A percentile compares a stretch with the other conserved stretches of the same genome.
Evolutionary conservation across 2,113 vertebrate species (phyloP).

Genomic region (Calyptomena viridis): DNA sequence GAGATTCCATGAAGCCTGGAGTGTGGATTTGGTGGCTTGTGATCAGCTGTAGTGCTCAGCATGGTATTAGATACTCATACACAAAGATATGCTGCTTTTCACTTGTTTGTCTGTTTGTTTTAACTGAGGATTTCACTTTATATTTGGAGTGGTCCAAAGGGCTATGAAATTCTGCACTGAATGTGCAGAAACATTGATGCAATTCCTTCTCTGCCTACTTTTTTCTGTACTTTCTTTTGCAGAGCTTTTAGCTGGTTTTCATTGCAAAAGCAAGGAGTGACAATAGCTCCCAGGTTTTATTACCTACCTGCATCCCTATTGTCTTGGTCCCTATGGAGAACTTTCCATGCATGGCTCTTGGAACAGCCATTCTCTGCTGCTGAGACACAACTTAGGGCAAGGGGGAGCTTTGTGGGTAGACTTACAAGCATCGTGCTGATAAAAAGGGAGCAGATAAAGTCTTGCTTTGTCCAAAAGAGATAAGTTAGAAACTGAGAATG

Average conservation of each 20-base stretch:
- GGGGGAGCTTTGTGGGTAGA: neutral
- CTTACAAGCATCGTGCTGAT: conserved; percentile 21
- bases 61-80: neutral
- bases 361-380: conserved; percentile 6
- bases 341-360: neutral
- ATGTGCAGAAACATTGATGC: neutral
- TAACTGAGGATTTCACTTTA: neutral
- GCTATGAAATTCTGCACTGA: neutral
- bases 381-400: neutral
- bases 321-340: neutral
- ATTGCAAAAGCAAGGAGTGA: neutral
- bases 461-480: conserved; percentile 4
- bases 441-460: conserved; percentile 42
- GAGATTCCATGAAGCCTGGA: neutral
- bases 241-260: neutral
- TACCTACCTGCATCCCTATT: neutral
- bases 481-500: conserved; percentile 23
- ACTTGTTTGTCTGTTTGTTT: neutral
- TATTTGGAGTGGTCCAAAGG: neutral
- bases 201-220: neutral
- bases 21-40: neutral
- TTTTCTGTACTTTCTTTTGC: neutral
- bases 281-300: conserved; percentile 10
- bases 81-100: neutral
- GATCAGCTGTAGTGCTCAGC: neutral